These are phyloP conservation scores for Planiliza haematocheilus DNA, from an alignment of 2,113 vertebrate species.

Conservation along the genomic window DNA sequence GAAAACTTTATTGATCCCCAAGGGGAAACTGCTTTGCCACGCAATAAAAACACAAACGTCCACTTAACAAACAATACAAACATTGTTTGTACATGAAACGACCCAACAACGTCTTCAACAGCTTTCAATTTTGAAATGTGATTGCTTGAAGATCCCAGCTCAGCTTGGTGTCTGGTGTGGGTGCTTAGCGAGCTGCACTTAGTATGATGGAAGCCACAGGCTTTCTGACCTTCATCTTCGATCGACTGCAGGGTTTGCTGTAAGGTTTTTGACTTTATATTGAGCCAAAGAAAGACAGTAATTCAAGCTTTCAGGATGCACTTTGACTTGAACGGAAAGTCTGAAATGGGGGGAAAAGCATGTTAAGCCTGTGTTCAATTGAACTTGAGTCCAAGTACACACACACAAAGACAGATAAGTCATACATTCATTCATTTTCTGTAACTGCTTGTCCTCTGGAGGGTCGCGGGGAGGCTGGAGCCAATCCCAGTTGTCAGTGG, in stretches of 20 bases:
- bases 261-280: neutral
- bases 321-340: neutral
- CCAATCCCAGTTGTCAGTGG: too few relatives aligned
- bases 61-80: too few relatives aligned
- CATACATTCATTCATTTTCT: too few relatives aligned
- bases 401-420: too few relatives aligned
- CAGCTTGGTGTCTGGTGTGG: neutral
- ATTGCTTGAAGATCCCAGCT: conserved; percentile 31
- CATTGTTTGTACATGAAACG: conserved; percentile 31
- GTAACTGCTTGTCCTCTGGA: too few relatives aligned
- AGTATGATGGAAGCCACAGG: conserved; percentile 5
- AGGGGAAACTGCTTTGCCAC: too few relatives aligned
- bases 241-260: neutral
- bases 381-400: too few relatives aligned
- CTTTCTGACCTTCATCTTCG: neutral
- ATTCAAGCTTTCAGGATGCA: neutral
- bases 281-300: neutral
- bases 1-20: too few relatives aligned
- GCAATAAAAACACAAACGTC: too few relatives aligned
- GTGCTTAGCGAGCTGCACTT: neutral
- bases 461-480: too few relatives aligned
- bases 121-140: conserved; percentile 13
- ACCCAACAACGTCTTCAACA: conserved; percentile 17
- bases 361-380: too few relatives aligned
- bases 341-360: neutral